Percentiles rank a stretch among this genome's conserved stretches.
Evolutionary conservation across 1,140 invertebrate species (phyloP).

Genomic region (Charaxes varanes): DNA sequence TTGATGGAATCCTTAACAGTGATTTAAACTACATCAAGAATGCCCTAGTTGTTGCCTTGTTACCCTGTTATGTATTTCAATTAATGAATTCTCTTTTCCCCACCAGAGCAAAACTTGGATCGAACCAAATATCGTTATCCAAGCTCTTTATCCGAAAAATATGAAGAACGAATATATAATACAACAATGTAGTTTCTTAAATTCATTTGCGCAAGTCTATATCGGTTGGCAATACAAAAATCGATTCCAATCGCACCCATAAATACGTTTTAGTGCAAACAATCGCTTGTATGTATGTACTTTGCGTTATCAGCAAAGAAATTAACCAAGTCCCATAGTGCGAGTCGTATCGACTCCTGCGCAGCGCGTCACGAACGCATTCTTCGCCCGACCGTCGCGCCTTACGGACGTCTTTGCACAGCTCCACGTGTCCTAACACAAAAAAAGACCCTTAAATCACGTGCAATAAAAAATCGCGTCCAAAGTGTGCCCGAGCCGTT

Average conservation of each 20-base stretch:
- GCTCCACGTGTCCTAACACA: neutral
- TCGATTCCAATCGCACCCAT: neutral
- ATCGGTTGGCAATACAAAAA: too few species aligned
- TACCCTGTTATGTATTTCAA: too few species aligned
- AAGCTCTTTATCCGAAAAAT: too few species aligned
- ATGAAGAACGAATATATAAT: too few species aligned
- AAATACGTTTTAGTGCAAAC: slow-evolving; percentile 11
- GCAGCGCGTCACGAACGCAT: slow-evolving; percentile 40
- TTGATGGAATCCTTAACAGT: too few species aligned
- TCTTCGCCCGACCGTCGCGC: slow-evolving; percentile 28
- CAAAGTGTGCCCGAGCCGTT: slow-evolving; percentile 18
- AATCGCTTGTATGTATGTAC: slow-evolving; percentile 15
- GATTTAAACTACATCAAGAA: too few species aligned
- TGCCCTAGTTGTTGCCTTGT: too few species aligned
- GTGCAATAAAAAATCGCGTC: slow-evolving; percentile 11
- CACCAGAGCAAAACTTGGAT: too few species aligned
- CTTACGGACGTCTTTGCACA: slow-evolving; percentile 22
- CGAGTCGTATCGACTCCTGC: slow-evolving; percentile 31
- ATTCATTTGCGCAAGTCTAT: too few species aligned
- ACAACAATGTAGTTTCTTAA: too few species aligned
- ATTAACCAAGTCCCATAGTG: slow-evolving; percentile 22
- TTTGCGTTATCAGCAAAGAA: slow-evolving; percentile 25
- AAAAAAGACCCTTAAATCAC: slow-evolving; percentile 5
- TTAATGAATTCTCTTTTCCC: too few species aligned
- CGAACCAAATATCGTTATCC: too few species aligned